Percentiles rank a stretch among this genome's conserved stretches.
Evolutionary conservation across 2,113 vertebrate species (phyloP).

Genomic region (Siniperca knerii): DNA sequence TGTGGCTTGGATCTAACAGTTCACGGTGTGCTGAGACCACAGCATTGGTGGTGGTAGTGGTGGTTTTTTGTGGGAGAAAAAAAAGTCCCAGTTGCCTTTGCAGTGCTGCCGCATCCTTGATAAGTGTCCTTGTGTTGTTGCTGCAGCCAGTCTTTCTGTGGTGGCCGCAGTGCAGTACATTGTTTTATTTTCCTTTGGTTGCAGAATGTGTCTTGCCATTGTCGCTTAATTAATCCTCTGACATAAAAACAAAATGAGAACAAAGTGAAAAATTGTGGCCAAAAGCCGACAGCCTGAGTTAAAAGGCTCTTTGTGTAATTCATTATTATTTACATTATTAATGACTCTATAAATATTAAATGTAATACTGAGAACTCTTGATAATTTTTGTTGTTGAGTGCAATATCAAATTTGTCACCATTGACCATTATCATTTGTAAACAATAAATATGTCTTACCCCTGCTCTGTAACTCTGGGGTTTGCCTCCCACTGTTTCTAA

Average conservation of each 20-base stretch:
- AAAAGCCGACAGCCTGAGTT: neutral
- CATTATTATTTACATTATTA: conserved; percentile 39
- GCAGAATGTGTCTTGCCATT: conserved; percentile 33
- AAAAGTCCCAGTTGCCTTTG: conserved; percentile 32
- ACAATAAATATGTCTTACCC: conserved; percentile 5
- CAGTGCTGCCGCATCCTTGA: conserved; percentile 49
- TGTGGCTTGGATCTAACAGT: neutral
- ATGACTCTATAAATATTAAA: conserved; percentile 28
- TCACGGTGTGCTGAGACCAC: conserved; percentile 14
- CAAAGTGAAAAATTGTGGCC: neutral
- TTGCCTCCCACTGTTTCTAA: conserved; percentile 51
- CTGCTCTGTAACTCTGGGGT: conserved; percentile 9
- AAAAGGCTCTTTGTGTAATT: neutral
- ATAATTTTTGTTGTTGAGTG: conserved; percentile 6
- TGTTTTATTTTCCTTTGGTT: conserved; percentile 51
- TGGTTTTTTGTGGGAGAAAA: neutral
- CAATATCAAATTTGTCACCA: conserved; percentile 3
- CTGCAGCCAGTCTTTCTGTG: conserved; percentile 36
- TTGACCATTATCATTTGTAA: conserved; percentile 2
- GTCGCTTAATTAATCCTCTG: conserved; percentile 49
- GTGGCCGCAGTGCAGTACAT: conserved; percentile 52
- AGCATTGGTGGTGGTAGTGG: conserved; percentile 3
- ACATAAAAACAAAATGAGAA: conserved; percentile 23
- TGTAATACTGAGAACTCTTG: neutral
- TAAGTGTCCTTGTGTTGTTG: conserved; percentile 47